Evolutionary conservation across 2,888 invertebrate genomes (phyloP).

Genomic region (Melitaea athalia): DNA sequence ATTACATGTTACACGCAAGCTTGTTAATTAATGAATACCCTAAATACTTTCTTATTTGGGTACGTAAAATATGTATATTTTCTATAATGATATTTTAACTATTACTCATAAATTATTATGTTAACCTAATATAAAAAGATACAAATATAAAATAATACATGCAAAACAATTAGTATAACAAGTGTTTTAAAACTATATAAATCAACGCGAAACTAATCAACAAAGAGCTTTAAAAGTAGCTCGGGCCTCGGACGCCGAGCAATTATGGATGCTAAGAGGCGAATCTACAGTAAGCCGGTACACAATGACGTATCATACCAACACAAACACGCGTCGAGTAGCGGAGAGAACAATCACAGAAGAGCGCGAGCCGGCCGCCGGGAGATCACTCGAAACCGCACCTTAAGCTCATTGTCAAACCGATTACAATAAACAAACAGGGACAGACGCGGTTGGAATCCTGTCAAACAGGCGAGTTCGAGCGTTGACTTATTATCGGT

Average conservation of each 20-base stretch:
- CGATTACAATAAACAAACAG: conserved; percentile 83
- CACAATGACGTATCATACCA: conserved; percentile 80
- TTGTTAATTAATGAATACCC: not conserved
- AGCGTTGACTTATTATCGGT: conserved; percentile 82
- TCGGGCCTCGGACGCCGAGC: conserved; percentile 74
- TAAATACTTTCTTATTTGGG: not conserved
- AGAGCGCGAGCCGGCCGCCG: conserved; percentile 74
- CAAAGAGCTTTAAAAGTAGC: conserved; percentile 69
- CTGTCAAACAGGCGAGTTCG: conserved; percentile 82
- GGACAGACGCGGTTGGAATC: conserved; percentile 82
- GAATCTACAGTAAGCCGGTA: conserved; percentile 79
- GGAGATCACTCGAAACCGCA: conserved; percentile 82
- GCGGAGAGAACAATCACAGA: conserved; percentile 60
- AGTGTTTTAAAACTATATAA: conserved; percentile 41
- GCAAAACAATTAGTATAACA: conserved; percentile 37
- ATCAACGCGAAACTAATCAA: conserved; percentile 52
- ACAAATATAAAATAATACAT: conserved; percentile 16
- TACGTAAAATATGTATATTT: too few species aligned
- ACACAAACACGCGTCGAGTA: conserved; percentile 75
- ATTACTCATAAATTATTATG: too few species aligned
- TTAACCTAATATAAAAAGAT: not conserved
- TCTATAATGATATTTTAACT: too few species aligned
- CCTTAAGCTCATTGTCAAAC: conserved; percentile 83
- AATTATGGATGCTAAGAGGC: conserved; percentile 79
- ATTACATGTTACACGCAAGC: not conserved